phyloP scores from a whole-genome alignment of 2,113 vertebrate species.

The Rhinolophus ferrumequinum region DNA sequence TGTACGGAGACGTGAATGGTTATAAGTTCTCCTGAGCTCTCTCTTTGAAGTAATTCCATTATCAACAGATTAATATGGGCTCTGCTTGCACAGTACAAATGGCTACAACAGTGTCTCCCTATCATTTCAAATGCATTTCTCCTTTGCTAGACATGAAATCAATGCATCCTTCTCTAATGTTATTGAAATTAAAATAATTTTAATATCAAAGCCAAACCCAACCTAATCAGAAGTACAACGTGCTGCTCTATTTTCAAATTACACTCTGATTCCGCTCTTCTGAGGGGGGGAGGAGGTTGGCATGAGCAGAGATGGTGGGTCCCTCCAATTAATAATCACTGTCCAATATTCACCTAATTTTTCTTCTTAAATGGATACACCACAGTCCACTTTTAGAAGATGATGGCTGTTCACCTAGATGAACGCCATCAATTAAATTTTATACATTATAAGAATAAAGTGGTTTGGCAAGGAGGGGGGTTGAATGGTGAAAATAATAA shows the following conservation, averaged over 20 bases:
- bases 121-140: background rate
- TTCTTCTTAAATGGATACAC: background rate
- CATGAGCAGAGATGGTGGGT: background rate
- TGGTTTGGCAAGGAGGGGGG: background rate
- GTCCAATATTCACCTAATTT: background rate
- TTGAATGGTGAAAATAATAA: background rate
- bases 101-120: accelerated
- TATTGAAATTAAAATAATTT: background rate
- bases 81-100: background rate
- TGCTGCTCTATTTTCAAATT: background rate
- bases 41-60: background rate
- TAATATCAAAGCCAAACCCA: background rate
- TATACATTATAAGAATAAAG: background rate
- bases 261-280: background rate
- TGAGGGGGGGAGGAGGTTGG: too few species aligned
- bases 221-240: background rate
- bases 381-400: background rate
- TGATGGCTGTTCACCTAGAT: background rate
- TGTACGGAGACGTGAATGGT: background rate
- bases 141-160: background rate
- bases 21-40: background rate
- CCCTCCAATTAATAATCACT: background rate
- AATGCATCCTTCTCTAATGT: background rate
- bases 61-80: background rate
- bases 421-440: background rate